phyloP scores from a whole-genome alignment of 2,797 vertebrate genomes.

The Gallirallus australis region DNA sequence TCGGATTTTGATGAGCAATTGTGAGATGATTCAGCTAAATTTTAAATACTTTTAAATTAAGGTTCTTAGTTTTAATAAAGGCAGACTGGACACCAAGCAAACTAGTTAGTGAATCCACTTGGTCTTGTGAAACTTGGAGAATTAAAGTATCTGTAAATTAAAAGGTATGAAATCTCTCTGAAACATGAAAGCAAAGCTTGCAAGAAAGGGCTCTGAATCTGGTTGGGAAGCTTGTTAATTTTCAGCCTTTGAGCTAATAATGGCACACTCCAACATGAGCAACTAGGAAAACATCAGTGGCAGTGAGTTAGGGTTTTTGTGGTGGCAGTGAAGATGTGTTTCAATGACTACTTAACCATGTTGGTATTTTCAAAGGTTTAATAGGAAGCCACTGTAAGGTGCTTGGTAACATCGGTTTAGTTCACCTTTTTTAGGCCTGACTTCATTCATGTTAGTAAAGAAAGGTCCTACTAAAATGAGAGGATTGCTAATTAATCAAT shows the following conservation, averaged over 20 bases:
- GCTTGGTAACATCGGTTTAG: background rate
- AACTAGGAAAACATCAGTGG: background rate
- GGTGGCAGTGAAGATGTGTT: background rate
- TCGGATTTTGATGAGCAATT: conserved; percentile 19
- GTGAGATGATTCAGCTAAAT: conserved; percentile 41
- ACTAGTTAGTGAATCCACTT: background rate
- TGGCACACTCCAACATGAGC: background rate
- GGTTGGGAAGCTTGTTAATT: background rate
- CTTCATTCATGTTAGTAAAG: background rate
- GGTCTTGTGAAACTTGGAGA: conserved; percentile 47
- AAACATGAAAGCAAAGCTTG: background rate
- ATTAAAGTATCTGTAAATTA: conserved; percentile 37
- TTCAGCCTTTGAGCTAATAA: conserved; percentile 25
- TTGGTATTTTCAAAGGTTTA: background rate
- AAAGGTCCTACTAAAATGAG: background rate
- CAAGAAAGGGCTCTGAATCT: background rate
- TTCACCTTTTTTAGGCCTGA: background rate
- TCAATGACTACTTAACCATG: background rate
- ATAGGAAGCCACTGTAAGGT: background rate
- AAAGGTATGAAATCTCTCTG: conserved; percentile 36
- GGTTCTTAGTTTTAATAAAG: conserved; percentile 34
- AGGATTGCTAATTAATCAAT: background rate
- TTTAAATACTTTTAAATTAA: conserved; percentile 45
- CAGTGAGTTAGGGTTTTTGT: background rate
- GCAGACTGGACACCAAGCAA: background rate